Evolutionary conservation across 2,113 vertebrate genomes (phyloP), one percentile per base, ranked within the genome.

Genomic region (Malaclemys terrapin): DNA sequence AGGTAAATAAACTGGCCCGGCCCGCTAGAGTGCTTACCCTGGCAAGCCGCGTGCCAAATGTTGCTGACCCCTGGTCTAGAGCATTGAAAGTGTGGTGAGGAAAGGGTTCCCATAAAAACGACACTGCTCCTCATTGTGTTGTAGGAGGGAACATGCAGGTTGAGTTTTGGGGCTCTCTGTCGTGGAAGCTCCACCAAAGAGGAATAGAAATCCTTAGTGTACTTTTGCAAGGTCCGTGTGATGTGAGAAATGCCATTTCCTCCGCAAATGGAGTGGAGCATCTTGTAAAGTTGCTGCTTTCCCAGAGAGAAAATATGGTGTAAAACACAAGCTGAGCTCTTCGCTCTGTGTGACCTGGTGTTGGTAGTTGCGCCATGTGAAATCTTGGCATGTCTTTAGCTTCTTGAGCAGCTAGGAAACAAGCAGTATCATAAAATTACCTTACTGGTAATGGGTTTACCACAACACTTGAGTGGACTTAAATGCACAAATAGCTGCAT

Each of bases 281-380:
- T 62, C 92, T 93, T 35, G 65, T 90, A 20, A 59, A 65, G 25
- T 84, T 93, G 25, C 84, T 93, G 53, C 72, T 78, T 62, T 93
- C 88, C 8, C 12, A 38, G 42, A 42, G 22, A 29, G 88, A 90
- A 53, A 69, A 79, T 20, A 80, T 72, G 0, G 29, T 80, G 24
- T 4, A 80, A 3, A 84, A 89, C 20, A 88, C 91, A 81, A 85
- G 10, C 16, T 88, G 31, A 52, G 62, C 25, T 65, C 45, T 91
- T 47, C 59, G 53, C 17, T 81, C 38, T 17, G 62, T 38, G 1
- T 83, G 45, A 0, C 0, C 91, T 79, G 88, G 92, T 31, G 80
- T 93, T 65, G 82, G 25, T 93, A 89, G 50, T 93, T 84, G n/a
- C 5, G 1, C 7, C 72, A 13, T 49, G 38, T 88, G 78, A n/a